These are phyloP conservation scores for Drosophila lacicola DNA, from an alignment of 2,888 invertebrate genomes.

Conservation along the genomic window DNA sequence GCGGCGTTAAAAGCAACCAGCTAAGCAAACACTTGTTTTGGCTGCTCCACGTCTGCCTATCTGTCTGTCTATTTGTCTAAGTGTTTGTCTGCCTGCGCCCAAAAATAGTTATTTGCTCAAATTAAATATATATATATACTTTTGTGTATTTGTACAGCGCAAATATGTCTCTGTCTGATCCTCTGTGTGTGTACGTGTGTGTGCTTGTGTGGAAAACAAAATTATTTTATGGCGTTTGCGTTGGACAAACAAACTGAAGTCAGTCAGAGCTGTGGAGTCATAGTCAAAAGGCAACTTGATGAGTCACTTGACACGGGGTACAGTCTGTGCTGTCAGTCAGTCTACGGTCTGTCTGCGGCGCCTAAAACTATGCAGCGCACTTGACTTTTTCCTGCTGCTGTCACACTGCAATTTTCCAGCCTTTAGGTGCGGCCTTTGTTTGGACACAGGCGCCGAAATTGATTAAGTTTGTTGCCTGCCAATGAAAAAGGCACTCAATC, in stretches of 20 bases:
- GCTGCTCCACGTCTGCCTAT: slow-evolving; percentile 17
- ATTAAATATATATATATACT: slow-evolving; percentile 78
- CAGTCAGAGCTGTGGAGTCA: slow-evolving; percentile 37
- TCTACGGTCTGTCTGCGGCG: slow-evolving; percentile 21
- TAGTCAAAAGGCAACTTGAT: slow-evolving; percentile 52
- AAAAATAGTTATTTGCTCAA: slow-evolving; percentile 79
- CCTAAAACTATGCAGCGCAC: slow-evolving; percentile 58
- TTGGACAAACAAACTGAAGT: slow-evolving; percentile 58
- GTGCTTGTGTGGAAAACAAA: slow-evolving; percentile 58
- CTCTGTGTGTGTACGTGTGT: slow-evolving; percentile 35
- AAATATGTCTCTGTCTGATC: slow-evolving; percentile 68
- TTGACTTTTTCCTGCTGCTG: slow-evolving; percentile 2
- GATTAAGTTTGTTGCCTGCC: slow-evolving; percentile 79
- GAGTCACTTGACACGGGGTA: slow-evolving; percentile 58
- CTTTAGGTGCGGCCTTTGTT: slow-evolving; percentile 74
- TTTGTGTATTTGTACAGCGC: slow-evolving; percentile 76
- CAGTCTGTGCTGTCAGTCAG: slow-evolving; percentile 37
- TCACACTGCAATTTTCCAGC: slow-evolving; percentile 64
- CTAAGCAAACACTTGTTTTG: slow-evolving; percentile 39
- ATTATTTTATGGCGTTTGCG: slow-evolving; percentile 78
- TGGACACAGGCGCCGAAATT: slow-evolving; percentile 75
- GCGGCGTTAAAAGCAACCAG: slow-evolving; percentile 42
- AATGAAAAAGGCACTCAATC: slow-evolving; percentile 77
- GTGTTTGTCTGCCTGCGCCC: slow-evolving; percentile 56
- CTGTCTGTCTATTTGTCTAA: slow-evolving; percentile 24